Conservation (phyloP, 2,113 vertebrate genomes). For the Xerus inauris region DNA sequence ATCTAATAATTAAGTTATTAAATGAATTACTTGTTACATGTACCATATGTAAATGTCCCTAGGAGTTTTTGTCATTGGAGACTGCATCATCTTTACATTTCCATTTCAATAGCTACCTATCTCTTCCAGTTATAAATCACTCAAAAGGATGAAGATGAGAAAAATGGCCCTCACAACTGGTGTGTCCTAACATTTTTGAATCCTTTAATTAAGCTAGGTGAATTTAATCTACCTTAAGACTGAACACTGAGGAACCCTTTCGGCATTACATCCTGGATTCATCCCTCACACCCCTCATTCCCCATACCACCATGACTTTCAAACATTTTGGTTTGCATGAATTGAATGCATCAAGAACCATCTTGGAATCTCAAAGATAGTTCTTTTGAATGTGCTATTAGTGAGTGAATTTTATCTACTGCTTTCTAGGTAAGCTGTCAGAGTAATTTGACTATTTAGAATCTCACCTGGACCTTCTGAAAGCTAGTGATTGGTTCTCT, state of each 20-base stretch:
- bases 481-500: neutral
- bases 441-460: neutral
- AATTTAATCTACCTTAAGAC: neutral
- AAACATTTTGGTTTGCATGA: neutral
- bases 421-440: neutral
- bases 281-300: neutral
- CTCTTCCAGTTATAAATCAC: neutral
- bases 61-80: neutral
- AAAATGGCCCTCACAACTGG: neutral
- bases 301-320: neutral
- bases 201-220: neutral
- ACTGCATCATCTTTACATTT: conserved; percentile 22
- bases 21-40: neutral
- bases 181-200: neutral
- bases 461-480: conserved; percentile 4
- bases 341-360: neutral
- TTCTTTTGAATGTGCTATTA: neutral
- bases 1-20: conserved; percentile 20
- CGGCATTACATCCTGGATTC: neutral
- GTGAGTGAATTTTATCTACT: neutral
- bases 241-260: neutral
- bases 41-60: neutral
- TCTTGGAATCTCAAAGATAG: neutral
- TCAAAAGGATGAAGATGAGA: neutral
- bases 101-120: neutral